Base-by-base conservation (phyloP, 2,113 vertebrate genomes). In the Myrmecophaga tridactyla region DNA sequence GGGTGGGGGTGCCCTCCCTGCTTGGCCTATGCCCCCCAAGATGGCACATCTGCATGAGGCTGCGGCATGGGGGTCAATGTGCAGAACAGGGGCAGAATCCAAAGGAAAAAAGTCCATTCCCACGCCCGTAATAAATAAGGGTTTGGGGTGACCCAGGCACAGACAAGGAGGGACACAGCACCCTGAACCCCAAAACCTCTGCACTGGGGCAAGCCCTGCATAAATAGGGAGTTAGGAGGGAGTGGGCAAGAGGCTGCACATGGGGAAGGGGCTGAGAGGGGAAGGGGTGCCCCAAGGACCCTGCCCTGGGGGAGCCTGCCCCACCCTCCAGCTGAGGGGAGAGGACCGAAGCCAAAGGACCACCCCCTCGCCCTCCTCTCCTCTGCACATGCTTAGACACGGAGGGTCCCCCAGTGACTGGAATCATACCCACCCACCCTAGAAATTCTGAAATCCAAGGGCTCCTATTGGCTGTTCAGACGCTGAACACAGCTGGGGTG, bases 391-490 rank as follows among this genome's bases (percentile, higher is more conserved):
- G 69, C 69, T 72, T 72, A 70, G 72, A 86, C 73, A 80, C 63
- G 91, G 96, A 96, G 29, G 82, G 96, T 97, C 88, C 96, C 95
- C 96, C 96, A 97, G 75, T 86, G 82, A 62, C 92, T 97, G 96
- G 96, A 96, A 96, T 97, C 97, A 97, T 97, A 92, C 95, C 94
- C 95, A 97, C 97, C 97, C 96, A 86, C 88, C 94, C 90, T 90
- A 25, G 77, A 94, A 90, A 84, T 43, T 92, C 91, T 48, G 62
- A 92, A 89, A 56, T 78, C 89, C 86, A 92, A 93, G 88, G 90
- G 87, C 67, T 90, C 89, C 36, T 63, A 60, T 67, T 89, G 67
- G 89, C 85, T 70, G 41, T 91, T 92, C 27, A 86, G 83, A 90
- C n/a, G 6, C 77, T 60, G 78, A 96, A 56, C 58, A 7, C 75